Conservation (phyloP, 2,113 vertebrate species). For the Columba janthina region DNA sequence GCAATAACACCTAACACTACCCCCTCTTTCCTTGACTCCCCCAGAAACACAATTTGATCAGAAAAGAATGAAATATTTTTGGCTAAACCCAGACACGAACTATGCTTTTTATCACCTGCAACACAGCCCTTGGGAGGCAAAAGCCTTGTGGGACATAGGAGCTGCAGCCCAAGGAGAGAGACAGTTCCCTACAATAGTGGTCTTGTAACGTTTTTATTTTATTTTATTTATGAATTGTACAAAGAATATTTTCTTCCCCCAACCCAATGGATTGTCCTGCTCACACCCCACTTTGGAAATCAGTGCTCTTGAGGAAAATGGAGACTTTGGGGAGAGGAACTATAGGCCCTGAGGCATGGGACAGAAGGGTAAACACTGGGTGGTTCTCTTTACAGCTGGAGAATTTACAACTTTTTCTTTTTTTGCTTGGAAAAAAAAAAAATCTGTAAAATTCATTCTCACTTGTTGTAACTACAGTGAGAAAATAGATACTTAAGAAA, state of each 20-base stretch:
- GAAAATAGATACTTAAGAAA: not conserved
- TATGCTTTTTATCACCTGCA: not conserved
- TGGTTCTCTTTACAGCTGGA: not conserved
- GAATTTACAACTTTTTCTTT: not conserved
- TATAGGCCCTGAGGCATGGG: rapidly evolving
- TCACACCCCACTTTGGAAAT: not conserved
- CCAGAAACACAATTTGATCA: not conserved
- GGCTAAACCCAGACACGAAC: not conserved
- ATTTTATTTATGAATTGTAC: not conserved
- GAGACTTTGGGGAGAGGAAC: not conserved
- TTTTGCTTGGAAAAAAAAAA: not conserved
- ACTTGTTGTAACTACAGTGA: not conserved
- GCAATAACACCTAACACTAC: rapidly evolving
- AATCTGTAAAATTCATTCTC: not conserved
- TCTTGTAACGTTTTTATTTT: not conserved
- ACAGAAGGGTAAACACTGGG: not conserved
- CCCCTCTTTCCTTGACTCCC: not conserved
- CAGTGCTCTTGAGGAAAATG: not conserved
- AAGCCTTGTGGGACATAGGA: not conserved
- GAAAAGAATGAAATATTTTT: not conserved
- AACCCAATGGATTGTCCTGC: not conserved
- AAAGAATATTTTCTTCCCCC: not conserved
- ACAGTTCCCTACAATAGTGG: rapidly evolving
- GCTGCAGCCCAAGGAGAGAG: not conserved
- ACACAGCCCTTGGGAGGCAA: not conserved